Conservation (phyloP, 2,888 invertebrate genomes). For the Tetheella fluctuosa region DNA sequence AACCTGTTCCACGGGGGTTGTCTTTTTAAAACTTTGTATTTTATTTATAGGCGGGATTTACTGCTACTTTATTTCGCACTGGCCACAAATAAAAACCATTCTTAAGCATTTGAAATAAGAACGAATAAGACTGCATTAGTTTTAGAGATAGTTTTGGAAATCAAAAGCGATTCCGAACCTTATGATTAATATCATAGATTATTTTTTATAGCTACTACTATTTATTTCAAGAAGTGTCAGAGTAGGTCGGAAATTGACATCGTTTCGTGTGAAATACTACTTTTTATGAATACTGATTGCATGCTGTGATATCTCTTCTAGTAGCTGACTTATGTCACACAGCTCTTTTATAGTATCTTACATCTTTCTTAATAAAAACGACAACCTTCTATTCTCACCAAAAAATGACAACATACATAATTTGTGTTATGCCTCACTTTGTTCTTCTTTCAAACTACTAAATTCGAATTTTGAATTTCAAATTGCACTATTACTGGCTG, state of each 20-base stretch:
- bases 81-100: not conserved
- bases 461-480: not conserved
- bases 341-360: not conserved
- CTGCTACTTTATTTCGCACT: conserved; percentile 10
- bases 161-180: conserved; percentile 28
- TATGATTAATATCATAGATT: conserved; percentile 31
- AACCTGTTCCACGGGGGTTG: conserved; percentile 75
- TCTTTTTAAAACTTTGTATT: conserved; percentile 47
- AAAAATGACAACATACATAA: too few relatives aligned
- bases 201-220: conserved; percentile 9
- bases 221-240: conserved; percentile 23
- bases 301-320: conserved; percentile 28
- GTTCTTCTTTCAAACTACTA: not conserved
- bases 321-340: conserved; percentile 24
- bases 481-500: too few relatives aligned
- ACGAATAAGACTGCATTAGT: conserved; percentile 31
- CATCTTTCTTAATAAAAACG: not conserved
- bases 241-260: conserved; percentile 31
- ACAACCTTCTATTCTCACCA: not conserved
- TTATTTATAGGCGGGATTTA: conserved; percentile 38
- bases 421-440: not conserved
- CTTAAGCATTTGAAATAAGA: not conserved
- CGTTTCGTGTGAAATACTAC: conserved; percentile 27
- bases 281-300: conserved; percentile 31
- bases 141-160: conserved; percentile 10